These are phyloP conservation scores for Bos indicus DNA, from an alignment of 2,113 vertebrate species.

Conservation along the genomic window DNA sequence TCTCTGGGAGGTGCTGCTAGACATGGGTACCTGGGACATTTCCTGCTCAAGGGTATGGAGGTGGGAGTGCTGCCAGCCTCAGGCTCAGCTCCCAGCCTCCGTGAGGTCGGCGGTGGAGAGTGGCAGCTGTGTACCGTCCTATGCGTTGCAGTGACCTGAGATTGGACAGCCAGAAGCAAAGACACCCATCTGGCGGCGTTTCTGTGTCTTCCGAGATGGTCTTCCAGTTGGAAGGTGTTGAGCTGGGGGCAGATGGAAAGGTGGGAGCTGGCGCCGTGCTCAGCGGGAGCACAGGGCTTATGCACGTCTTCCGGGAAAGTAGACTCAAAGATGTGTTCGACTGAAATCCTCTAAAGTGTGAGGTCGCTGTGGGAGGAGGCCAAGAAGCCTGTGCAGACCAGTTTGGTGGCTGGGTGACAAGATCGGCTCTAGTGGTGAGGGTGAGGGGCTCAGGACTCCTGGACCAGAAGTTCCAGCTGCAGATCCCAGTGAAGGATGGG, in stretches of 20 bases:
- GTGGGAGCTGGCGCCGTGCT: conserved; percentile 69
- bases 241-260: conserved; percentile 92
- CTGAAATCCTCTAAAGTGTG: not conserved
- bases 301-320: accelerated
- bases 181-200: conserved; percentile 93
- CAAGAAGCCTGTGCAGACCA: accelerated
- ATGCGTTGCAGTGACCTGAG: conserved; percentile 85
- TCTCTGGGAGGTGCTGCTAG: not conserved
- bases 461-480: not conserved
- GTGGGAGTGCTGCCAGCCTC: not conserved
- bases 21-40: not conserved
- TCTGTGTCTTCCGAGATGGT: conserved; percentile 92
- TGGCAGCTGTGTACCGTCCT: not conserved
- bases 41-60: not conserved
- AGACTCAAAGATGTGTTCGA: accelerated
- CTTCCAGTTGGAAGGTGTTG: conserved; percentile 93
- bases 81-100: not conserved
- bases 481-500: not conserved
- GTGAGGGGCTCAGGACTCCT: not conserved
- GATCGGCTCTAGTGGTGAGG: not conserved
- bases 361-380: not conserved
- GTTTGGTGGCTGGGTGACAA: accelerated
- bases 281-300: accelerated
- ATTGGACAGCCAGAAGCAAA: conserved; percentile 90
- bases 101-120: not conserved